Percentiles rank a stretch among this genome's conserved stretches.
phyloP scores from a whole-genome alignment of 2,888 invertebrate genomes.

The Antheraea yamamai region DNA sequence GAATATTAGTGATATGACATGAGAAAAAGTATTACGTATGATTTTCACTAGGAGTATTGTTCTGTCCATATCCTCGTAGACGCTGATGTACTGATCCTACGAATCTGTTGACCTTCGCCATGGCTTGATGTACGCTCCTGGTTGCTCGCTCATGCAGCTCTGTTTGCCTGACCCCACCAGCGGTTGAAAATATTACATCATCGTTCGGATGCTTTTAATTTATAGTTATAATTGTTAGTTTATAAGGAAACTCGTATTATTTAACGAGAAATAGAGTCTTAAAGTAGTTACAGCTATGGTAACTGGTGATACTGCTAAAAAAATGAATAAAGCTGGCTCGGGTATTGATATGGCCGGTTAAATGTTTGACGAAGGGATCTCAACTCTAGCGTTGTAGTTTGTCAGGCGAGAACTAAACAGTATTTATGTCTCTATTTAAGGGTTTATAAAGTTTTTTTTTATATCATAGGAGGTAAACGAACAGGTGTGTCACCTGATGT shows the following conservation, averaged over 20 bases:
- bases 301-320: background rate
- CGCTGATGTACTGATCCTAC: constrained; percentile 63
- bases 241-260: background rate
- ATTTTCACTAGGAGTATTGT: constrained; percentile 30
- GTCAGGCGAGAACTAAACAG: no score
- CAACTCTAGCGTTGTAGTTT: no score
- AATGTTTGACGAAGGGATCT: no score
- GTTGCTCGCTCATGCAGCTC: constrained; percentile 62
- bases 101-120: constrained; percentile 65
- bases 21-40: constrained; percentile 53
- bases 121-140: constrained; percentile 50
- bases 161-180: constrained; percentile 62
- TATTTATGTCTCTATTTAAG: background rate
- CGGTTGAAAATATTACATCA: constrained; percentile 34
- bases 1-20: background rate
- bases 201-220: constrained; percentile 13
- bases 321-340: no score
- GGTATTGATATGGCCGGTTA: no score
- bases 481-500: no score
- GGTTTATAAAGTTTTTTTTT: no score
- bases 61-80: constrained; percentile 51
- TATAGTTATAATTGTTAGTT: background rate
- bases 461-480: no score
- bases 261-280: background rate
- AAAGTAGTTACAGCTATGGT: background rate